phyloP scores from a whole-genome alignment of 2,113 vertebrate species.

The Cyprinodon brontotheroides region DNA sequence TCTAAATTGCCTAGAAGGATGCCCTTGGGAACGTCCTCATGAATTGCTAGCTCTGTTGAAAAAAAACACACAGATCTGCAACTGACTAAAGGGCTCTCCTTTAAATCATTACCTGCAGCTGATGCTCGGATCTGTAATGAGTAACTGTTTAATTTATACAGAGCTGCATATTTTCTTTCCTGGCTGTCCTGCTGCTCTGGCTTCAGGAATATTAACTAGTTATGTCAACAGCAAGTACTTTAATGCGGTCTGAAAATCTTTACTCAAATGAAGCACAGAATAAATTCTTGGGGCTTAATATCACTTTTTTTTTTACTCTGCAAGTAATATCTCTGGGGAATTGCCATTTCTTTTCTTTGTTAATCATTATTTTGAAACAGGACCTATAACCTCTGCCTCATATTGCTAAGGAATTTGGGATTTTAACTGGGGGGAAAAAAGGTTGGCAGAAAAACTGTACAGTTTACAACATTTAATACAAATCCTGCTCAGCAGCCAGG shows the following conservation, averaged over 20 bases:
- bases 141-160: slow-evolving; percentile 39
- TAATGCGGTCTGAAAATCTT: slow-evolving; percentile 45
- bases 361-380: slow-evolving; percentile 5
- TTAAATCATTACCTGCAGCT: slow-evolving; percentile 22
- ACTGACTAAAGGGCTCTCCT: neutral
- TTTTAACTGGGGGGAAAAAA: slow-evolving; percentile 18
- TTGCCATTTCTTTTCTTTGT: neutral
- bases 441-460: neutral
- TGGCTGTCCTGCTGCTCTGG: slow-evolving; percentile 10
- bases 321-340: slow-evolving; percentile 11
- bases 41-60: slow-evolving; percentile 16
- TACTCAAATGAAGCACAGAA: slow-evolving; percentile 15
- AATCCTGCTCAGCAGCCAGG: neutral
- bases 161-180: slow-evolving; percentile 9
- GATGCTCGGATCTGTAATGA: slow-evolving; percentile 37
- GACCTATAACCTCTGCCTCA: slow-evolving; percentile 40
- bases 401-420: slow-evolving; percentile 7
- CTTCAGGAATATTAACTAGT: slow-evolving; percentile 39
- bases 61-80: slow-evolving; percentile 3
- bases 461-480: slow-evolving; percentile 10
- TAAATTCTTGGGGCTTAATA: slow-evolving; percentile 13
- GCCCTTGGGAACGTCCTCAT: slow-evolving; percentile 34
- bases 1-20: slow-evolving; percentile 42
- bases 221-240: slow-evolving; percentile 43
- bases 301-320: neutral